Base-by-base conservation (phyloP, 1,140 invertebrate species). In the Neodiprion fabricii region DNA sequence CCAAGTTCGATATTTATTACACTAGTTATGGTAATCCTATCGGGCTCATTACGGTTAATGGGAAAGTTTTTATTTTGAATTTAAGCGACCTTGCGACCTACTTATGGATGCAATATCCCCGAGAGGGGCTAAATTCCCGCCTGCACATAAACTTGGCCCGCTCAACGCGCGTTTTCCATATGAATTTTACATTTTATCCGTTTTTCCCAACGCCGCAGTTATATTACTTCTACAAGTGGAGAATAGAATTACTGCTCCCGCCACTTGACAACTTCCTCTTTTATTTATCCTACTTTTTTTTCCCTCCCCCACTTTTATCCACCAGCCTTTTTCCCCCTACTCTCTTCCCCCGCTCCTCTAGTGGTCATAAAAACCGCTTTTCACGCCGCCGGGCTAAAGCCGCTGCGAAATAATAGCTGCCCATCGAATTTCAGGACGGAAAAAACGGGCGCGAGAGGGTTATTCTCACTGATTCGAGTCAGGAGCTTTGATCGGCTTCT, bases 151-250 rank as follows among this genome's bases (percentile, higher is more conserved):
- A 61, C 11, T 61, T 61, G 11, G n/a, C 53, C n/a, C 11, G 11
- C n/a, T 61, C 53, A 61, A 61, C 53, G 53, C 53, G 11, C 28
- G 28, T 40, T 40, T 40, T 40, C 53, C 53, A 17, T 14, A 61
- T 61, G 53, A 61, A 61, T 61, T 61, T 61, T 61, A 61, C 53
- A 61, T 61, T 61, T 61, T 61, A 61, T 61, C 53, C 53, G 53
- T 61, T 61, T 40, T 61, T 61, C 53, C 53, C 53, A 17, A 61
- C 53, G n/a, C 53, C 28, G 28, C 53, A 61, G 53, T 61, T 61
- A 40, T 40, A 61, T 61, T 61, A 61, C 53, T 61, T 61, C n/a
- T 61, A 61, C 53, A 61, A 61, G 53, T 61, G 53, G 53, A 61
- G n/a, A 61, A 61, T 61, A 61, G 53, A 61, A 61, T 61, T 61